Evolutionary conservation across 2,797 vertebrate species (phyloP).

Genomic region (Astyanax mexicanus): DNA sequence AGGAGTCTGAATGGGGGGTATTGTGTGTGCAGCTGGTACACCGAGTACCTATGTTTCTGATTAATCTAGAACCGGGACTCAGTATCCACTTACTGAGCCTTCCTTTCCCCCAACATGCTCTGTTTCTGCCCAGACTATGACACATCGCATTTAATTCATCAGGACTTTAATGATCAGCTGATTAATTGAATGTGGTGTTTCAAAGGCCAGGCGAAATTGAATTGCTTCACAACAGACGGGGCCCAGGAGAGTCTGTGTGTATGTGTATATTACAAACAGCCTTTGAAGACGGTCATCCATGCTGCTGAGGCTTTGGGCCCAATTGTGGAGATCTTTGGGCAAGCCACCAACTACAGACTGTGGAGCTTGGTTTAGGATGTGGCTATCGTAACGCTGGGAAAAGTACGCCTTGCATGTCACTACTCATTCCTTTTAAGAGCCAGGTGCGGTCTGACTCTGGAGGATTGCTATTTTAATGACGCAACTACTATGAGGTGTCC

Average conservation of each 20-base stretch:
- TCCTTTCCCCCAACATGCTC: neutral
- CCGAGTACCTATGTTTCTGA: conserved; percentile 23
- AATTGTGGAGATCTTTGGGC: too few species aligned
- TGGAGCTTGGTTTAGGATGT: too few species aligned
- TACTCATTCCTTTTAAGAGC: too few species aligned
- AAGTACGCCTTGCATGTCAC: too few species aligned
- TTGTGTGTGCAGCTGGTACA: conserved; percentile 37
- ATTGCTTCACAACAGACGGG: conserved; percentile 2
- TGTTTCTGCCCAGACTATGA: conserved; percentile 16
- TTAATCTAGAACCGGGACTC: conserved; percentile 23
- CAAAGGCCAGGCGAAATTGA: neutral
- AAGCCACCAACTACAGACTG: too few species aligned
- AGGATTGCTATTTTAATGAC: too few species aligned
- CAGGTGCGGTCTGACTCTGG: too few species aligned
- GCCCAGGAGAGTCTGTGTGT: too few species aligned
- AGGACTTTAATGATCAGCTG: conserved; percentile 28
- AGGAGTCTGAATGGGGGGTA: conserved; percentile 37
- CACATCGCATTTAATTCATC: conserved; percentile 29
- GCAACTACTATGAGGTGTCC: too few species aligned
- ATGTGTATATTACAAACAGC: too few species aligned
- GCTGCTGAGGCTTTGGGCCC: neutral
- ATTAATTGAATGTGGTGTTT: conserved; percentile 21
- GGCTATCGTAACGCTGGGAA: too few species aligned
- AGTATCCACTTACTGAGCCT: neutral
- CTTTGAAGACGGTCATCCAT: neutral